Percentiles rank a stretch among this genome's conserved stretches.
These are phyloP conservation scores for Xenus cinereus DNA, from an alignment of 2,113 vertebrate genomes.

Conservation along the genomic window DNA sequence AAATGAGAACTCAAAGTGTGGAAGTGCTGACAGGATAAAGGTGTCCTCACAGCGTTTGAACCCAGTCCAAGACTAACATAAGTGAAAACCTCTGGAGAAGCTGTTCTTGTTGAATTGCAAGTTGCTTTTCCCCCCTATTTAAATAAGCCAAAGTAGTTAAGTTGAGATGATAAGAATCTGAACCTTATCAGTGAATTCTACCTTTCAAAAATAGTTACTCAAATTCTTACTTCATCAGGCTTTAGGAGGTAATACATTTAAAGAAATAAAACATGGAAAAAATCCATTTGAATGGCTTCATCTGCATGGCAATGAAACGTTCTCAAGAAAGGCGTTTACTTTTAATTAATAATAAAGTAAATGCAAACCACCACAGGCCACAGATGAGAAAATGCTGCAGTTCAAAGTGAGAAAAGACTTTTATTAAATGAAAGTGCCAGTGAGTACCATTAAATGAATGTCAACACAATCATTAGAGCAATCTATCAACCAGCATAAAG, in stretches of 20 bases:
- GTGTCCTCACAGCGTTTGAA: background rate
- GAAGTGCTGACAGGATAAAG: slow-evolving; percentile 59
- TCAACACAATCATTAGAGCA: slow-evolving; percentile 5
- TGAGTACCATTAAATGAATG: background rate
- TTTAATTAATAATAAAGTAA: slow-evolving; percentile 54
- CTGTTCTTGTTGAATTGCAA: slow-evolving; percentile 38
- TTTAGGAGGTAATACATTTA: slow-evolving; percentile 28
- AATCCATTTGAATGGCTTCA: slow-evolving; percentile 38
- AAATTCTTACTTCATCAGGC: slow-evolving; percentile 54
- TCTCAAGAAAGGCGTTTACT: slow-evolving; percentile 37
- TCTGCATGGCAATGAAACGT: slow-evolving; percentile 43
- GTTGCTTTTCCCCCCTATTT: background rate
- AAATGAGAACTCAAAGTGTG: background rate
- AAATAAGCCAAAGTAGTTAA: slow-evolving; percentile 39
- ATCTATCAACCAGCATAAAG: slow-evolving; percentile 1
- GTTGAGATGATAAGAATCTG: slow-evolving; percentile 51
- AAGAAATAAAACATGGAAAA: slow-evolving; percentile 1
- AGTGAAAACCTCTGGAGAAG: slow-evolving; percentile 49
- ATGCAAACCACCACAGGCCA: slow-evolving; percentile 53
- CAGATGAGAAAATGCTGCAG: slow-evolving; percentile 13
- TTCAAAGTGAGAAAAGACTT: slow-evolving; percentile 56
- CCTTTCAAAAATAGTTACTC: slow-evolving; percentile 62
- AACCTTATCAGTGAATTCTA: slow-evolving; percentile 44
- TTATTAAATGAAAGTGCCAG: slow-evolving; percentile 21
- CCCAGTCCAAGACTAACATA: slow-evolving; percentile 40